Percentiles rank a stretch among this genome's conserved stretches.
phyloP scores from a whole-genome alignment of 2,888 invertebrate genomes.

The Gryllus longicercus region DNA sequence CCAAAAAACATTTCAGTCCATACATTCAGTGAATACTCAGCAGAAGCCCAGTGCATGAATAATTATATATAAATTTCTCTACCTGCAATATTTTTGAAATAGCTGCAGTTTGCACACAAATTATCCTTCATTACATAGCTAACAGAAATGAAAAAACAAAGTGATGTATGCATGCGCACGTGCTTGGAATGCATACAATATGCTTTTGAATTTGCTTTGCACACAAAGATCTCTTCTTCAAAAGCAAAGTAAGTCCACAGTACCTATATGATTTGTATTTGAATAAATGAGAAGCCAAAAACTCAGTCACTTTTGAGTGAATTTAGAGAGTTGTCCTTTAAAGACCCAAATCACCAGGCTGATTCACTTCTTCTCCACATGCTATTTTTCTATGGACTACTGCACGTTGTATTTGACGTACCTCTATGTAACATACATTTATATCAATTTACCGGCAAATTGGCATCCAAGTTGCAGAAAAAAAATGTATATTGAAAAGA shows the following conservation, averaged over 20 bases:
- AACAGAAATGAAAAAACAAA: not conserved
- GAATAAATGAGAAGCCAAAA: slow-evolving; percentile 2
- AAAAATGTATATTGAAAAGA: too few relatives aligned
- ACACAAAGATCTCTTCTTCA: not conserved
- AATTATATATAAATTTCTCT: not conserved
- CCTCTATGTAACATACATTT: not conserved
- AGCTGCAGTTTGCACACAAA: not conserved
- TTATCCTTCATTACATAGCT: slow-evolving; percentile 17
- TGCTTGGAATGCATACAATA: not conserved
- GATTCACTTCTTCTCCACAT: not conserved
- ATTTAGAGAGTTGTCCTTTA: not conserved
- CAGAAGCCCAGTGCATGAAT: not conserved
- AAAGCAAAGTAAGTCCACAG: slow-evolving; percentile 4
- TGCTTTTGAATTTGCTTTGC: not conserved
- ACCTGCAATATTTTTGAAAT: not conserved
- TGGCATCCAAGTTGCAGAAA: too few relatives aligned
- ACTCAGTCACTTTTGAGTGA: not conserved
- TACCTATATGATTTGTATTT: not conserved
- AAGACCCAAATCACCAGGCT: not conserved
- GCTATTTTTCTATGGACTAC: not conserved
- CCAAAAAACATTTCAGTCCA: not conserved
- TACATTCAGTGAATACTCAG: not conserved
- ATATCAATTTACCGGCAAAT: not conserved
- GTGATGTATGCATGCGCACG: not conserved
- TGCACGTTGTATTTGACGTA: not conserved